Evolutionary conservation across 2,888 invertebrate genomes (phyloP).

Genomic region (Synergus japonicus): DNA sequence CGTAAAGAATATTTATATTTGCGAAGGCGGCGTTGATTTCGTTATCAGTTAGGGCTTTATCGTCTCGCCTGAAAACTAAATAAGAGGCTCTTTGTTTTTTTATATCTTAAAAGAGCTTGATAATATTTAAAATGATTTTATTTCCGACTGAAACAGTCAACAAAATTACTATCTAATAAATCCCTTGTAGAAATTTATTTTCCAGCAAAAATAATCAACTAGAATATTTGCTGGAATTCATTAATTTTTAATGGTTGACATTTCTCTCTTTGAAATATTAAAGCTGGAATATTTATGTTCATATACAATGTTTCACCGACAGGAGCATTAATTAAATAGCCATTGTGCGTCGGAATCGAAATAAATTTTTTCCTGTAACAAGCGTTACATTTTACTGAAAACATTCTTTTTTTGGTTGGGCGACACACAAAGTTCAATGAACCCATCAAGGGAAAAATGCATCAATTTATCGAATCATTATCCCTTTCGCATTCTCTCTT

Average conservation of each 20-base stretch:
- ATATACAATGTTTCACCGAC: no score
- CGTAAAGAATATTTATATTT: slow-evolving; percentile 1
- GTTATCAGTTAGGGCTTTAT: neutral
- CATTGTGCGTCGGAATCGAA: no score
- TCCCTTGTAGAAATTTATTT: no score
- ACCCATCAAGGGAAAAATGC: neutral
- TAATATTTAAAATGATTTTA: neutral
- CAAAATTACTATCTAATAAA: no score
- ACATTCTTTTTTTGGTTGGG: neutral
- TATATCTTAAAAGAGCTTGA: neutral
- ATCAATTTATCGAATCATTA: neutral
- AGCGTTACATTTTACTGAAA: neutral
- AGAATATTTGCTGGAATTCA: no score
- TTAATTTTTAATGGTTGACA: no score
- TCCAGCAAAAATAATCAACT: no score
- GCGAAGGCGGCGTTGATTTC: neutral
- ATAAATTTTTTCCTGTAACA: no score
- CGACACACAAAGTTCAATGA: neutral
- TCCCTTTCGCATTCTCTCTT: neutral
- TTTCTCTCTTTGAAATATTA: no score
- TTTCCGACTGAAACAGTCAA: no score
- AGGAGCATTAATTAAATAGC: no score
- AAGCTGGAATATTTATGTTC: no score
- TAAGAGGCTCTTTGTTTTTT: neutral
- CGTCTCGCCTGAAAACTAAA: neutral